phyloP scores from a whole-genome alignment of 1,140 invertebrate genomes.

The Sipha flava region DNA sequence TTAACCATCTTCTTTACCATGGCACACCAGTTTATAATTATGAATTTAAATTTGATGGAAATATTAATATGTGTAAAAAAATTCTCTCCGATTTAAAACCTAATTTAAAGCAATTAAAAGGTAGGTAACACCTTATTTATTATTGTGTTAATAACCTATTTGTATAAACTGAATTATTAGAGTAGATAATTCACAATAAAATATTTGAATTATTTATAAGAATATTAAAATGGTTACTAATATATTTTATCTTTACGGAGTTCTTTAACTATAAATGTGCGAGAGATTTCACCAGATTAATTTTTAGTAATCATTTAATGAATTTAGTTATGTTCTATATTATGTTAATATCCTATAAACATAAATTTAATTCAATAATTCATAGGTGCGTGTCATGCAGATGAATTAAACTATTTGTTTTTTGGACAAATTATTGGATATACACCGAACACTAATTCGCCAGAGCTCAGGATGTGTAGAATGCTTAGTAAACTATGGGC shows the following conservation, averaged over 20 bases:
- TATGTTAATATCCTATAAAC: neutral
- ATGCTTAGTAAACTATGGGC: conserved; percentile 24
- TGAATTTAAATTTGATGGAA: neutral
- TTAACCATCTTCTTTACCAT: neutral
- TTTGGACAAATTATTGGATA: neutral
- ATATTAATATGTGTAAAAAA: neutral
- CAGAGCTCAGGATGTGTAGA: neutral
- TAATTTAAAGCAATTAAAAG: neutral
- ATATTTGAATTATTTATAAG: too few relatives aligned
- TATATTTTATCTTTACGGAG: too few relatives aligned
- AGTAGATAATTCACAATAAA: too few relatives aligned
- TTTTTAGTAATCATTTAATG: too few relatives aligned
- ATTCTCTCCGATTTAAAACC: neutral
- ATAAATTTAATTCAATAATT: neutral
- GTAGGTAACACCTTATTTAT: too few relatives aligned
- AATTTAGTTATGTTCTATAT: too few relatives aligned
- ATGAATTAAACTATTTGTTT: conserved; percentile 36
- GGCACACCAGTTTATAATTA: neutral
- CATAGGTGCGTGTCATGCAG: conserved; percentile 35
- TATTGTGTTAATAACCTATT: too few relatives aligned
- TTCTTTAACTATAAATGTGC: too few relatives aligned
- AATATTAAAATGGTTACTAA: too few relatives aligned
- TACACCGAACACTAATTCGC: neutral
- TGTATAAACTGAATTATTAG: too few relatives aligned
- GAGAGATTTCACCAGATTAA: too few relatives aligned